Base-by-base conservation (phyloP, 2,113 vertebrate species). In the Pycnonotus jocosus region DNA sequence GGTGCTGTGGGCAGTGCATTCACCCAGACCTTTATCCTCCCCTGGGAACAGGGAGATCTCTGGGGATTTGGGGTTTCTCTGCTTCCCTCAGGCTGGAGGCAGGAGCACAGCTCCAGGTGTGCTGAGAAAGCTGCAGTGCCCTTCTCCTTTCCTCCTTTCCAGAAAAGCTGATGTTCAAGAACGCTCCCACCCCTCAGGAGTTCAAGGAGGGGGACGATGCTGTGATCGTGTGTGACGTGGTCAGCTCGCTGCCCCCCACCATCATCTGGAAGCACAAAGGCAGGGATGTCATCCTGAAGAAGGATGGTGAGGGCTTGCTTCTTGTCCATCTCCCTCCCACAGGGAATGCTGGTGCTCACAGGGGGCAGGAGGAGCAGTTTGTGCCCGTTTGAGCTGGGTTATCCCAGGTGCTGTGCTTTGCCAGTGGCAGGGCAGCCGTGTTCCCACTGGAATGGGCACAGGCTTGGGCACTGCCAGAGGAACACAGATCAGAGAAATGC, bases 91-190 rank as follows among this genome's bases (percentile, higher is more conserved):
- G 64, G 54, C 81, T 82, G 56, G 10, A 87, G 60, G 51, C 54
- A 61, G 87, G 21, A 81, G 45, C 54, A 13, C 6, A 42, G 56
- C 64, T 47, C 25, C 37, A 53, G 37, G 28, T 61, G 62, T 44
- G 35, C 51, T 6, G 9, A 23, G 79, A 8, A 16, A 44, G 47
- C 71, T 80, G 68, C 81, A 93, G 86, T 86, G 72, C 92, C 56
- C 74, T 20, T 81, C 17, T 90, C 31, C 53, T 64, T 53, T 31
- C 7, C 3, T 38, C 27, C 64, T 86, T 97, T 98, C 38, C 98
- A 99, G 99, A 99, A 97, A 99, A 98, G 96, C 98, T 99, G 90
- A 99, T 99, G 96, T 99, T 99, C 98, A 99, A 98, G 93, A 99
- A 99, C 7, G 99, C 98, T 11, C 99, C 99, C 9, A 99, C 99